Conservation (phyloP, 2,797 vertebrate species). For the Rhinophrynus dorsalis region DNA sequence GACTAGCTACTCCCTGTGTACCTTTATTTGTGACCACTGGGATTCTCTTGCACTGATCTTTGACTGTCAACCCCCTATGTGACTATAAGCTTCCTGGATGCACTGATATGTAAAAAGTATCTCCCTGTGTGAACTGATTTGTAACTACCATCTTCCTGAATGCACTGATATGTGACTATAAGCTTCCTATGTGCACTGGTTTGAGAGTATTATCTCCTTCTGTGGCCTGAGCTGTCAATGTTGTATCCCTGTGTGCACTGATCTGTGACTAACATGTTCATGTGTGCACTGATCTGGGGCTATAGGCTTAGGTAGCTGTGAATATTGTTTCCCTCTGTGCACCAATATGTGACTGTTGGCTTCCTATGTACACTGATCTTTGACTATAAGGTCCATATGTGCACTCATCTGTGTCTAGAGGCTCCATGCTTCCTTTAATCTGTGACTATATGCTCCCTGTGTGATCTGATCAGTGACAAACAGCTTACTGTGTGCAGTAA, state of each 20-base stretch:
- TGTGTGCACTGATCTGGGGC: constrained; percentile 18
- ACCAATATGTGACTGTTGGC: neutral
- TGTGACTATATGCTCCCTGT: neutral
- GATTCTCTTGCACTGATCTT: neutral
- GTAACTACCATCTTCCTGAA: neutral
- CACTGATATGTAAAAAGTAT: neutral
- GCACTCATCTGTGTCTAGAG: neutral
- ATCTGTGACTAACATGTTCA: too few relatives aligned
- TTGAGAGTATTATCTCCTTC: neutral
- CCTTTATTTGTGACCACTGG: neutral
- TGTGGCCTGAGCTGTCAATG: constrained; percentile 13
- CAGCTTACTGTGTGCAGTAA: neutral
- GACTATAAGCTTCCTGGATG: too few relatives aligned
- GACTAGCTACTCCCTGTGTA: neutral
- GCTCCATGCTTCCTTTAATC: neutral
- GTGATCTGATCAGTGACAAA: neutral
- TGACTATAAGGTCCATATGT: neutral
- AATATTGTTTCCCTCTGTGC: too few relatives aligned
- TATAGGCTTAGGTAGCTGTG: neutral
- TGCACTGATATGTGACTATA: neutral
- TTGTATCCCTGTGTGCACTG: too few relatives aligned
- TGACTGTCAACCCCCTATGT: neutral
- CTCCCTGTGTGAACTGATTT: neutral
- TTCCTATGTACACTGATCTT: neutral
- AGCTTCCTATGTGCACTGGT: neutral